These are phyloP conservation scores for Sapajus apella DNA, from an alignment of 2,113 vertebrate species.

Conservation along the genomic window DNA sequence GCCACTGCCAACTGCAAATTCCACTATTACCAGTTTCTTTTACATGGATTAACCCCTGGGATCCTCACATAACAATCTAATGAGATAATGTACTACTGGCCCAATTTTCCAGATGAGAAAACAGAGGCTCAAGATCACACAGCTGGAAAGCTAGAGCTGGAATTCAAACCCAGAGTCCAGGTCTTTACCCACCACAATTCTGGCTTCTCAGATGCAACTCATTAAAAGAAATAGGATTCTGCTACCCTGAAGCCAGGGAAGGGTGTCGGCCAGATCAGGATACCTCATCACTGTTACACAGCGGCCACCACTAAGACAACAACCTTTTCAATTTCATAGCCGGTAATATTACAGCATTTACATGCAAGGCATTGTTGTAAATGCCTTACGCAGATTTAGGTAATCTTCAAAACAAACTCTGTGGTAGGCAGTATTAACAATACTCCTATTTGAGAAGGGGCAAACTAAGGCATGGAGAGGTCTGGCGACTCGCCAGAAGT, in stretches of 20 bases:
- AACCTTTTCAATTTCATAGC: fast-evolving
- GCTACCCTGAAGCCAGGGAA: neutral
- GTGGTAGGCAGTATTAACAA: neutral
- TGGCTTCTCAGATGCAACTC: neutral
- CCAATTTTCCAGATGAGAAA: neutral
- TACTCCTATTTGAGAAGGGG: neutral
- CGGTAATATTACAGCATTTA: fast-evolving
- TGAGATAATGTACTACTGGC: neutral
- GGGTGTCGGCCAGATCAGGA: neutral
- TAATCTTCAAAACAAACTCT: neutral
- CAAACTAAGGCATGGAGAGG: neutral
- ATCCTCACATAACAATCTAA: too few species aligned
- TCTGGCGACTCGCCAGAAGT: neutral
- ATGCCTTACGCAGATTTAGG: neutral
- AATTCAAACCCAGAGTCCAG: neutral
- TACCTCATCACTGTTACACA: fast-evolving
- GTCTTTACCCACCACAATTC: neutral
- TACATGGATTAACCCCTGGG: neutral
- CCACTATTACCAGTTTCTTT: neutral
- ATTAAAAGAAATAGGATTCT: neutral
- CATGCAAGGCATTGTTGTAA: fast-evolving
- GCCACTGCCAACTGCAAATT: neutral
- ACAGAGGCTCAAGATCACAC: neutral
- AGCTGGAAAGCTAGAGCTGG: neutral
- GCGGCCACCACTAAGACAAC: fast-evolving